A percentile compares a stretch with the other conserved stretches of the same genome.
Evolutionary conservation across 2,888 invertebrate species (phyloP).

Genomic region (Archips crataeganus): DNA sequence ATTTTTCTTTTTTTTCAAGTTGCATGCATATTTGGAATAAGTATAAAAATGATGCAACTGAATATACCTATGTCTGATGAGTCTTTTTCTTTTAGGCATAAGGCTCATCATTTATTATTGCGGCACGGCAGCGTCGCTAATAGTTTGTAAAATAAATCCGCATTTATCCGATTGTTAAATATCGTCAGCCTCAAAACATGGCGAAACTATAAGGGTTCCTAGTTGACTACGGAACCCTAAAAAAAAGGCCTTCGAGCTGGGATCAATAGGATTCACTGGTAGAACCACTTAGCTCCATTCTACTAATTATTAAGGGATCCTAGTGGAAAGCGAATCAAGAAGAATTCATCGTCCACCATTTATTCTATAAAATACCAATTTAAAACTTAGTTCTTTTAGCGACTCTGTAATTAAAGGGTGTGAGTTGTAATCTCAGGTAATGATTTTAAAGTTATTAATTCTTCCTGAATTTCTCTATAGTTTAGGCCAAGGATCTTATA

Average conservation of each 20-base stretch:
- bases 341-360: too few relatives aligned
- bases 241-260: too few relatives aligned
- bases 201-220: too few relatives aligned
- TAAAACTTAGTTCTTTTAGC: neutral
- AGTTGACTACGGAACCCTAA: too few relatives aligned
- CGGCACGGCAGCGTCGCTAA: neutral
- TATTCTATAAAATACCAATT: neutral
- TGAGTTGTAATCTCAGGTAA: neutral
- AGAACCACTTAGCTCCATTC: too few relatives aligned
- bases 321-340: too few relatives aligned
- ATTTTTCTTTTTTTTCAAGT: too few relatives aligned
- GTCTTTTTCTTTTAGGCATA: neutral
- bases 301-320: too few relatives aligned
- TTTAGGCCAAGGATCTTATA: slow-evolving; percentile 18
- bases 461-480: neutral
- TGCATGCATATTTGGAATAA: too few relatives aligned
- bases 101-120: neutral
- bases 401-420: neutral
- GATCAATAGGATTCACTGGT: neutral
- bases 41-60: too few relatives aligned
- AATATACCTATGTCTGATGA: too few relatives aligned
- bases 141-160: neutral
- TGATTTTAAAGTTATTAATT: neutral
- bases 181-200: neutral
- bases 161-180: neutral